A percentile compares a stretch with the other conserved stretches of the same genome.
These are phyloP conservation scores for Oxyscelio sp. DNA, from an alignment of 2,888 invertebrate species.

Conservation along the genomic window DNA sequence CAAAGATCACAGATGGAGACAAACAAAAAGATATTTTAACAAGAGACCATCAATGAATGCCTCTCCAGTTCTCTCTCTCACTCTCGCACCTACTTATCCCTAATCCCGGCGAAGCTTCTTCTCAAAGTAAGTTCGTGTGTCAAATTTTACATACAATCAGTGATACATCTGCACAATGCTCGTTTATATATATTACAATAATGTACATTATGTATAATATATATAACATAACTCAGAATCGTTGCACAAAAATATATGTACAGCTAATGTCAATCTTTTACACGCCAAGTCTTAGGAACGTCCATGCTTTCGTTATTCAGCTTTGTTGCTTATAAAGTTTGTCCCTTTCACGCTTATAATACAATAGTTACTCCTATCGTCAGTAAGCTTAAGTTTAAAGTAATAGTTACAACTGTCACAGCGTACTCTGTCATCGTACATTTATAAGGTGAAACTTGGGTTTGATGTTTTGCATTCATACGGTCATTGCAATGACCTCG, in stretches of 20 bases:
- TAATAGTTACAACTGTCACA: too few species aligned
- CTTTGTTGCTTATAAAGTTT: constrained; percentile 37
- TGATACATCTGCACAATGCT: constrained; percentile 27
- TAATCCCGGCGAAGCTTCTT: constrained; percentile 5
- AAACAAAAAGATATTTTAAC: too few species aligned
- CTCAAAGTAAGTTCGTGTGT: constrained; percentile 6
- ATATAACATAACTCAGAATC: constrained; percentile 37
- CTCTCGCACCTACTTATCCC: constrained; percentile 1
- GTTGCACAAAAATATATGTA: constrained; percentile 48
- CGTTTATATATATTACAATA: constrained; percentile 45
- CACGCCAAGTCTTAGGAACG: constrained; percentile 52
- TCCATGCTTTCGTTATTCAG: constrained; percentile 25
- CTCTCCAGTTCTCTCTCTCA: too few species aligned
- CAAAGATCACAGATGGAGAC: too few species aligned
- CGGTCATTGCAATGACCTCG: too few species aligned
- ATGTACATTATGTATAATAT: constrained; percentile 42
- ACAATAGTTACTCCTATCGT: too few species aligned
- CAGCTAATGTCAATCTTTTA: constrained; percentile 37
- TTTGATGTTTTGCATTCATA: too few species aligned
- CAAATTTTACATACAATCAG: constrained; percentile 21
- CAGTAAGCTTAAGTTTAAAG: too few species aligned
- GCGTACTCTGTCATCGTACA: too few species aligned
- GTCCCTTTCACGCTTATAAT: constrained; percentile 33
- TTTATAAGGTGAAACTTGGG: too few species aligned
- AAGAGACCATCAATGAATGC: not conserved